phyloP scores from a whole-genome alignment of 37 sponge, comb jelly and placozoan species.

The Geodia barretti region DNA sequence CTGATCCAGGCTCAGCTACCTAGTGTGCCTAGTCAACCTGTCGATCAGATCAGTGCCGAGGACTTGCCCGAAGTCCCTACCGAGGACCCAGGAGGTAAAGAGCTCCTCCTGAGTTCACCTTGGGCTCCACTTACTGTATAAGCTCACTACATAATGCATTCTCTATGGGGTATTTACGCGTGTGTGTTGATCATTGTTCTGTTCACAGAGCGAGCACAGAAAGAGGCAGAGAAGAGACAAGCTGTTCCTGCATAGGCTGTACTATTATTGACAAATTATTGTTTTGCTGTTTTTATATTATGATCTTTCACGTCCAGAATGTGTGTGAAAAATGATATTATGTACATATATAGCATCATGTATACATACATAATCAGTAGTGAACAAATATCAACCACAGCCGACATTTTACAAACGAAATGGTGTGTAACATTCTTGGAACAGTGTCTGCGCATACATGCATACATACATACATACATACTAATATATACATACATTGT shows the following conservation, averaged over 20 bases:
- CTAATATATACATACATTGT: not conserved
- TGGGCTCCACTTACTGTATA: not conserved
- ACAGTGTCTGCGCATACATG: too few species aligned
- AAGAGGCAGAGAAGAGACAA: conserved; percentile 13
- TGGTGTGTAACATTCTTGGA: too few species aligned
- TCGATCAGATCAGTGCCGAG: not conserved
- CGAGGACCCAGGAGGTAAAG: conserved; percentile 15
- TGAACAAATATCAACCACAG: too few species aligned
- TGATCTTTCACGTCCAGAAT: not conserved
- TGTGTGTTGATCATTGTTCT: too few species aligned
- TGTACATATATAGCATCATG: not conserved
- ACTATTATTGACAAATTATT: not conserved
- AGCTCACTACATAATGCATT: too few species aligned
- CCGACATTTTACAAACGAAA: too few species aligned
- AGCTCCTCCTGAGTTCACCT: too few species aligned
- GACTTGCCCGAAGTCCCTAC: conserved; percentile 48
- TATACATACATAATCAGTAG: not conserved
- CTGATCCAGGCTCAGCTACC: conserved; percentile 25
- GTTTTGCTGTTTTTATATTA: too few species aligned
- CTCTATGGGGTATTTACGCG: too few species aligned
- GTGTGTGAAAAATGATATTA: not conserved
- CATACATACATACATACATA: too few species aligned
- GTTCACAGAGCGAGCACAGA: not conserved
- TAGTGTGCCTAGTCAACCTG: conserved; percentile 21
- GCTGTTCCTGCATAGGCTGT: conserved; percentile 11